These are phyloP conservation scores for Pristionchus mayeri DNA, from an alignment of 2,888 invertebrate genomes.

Conservation along the genomic window DNA sequence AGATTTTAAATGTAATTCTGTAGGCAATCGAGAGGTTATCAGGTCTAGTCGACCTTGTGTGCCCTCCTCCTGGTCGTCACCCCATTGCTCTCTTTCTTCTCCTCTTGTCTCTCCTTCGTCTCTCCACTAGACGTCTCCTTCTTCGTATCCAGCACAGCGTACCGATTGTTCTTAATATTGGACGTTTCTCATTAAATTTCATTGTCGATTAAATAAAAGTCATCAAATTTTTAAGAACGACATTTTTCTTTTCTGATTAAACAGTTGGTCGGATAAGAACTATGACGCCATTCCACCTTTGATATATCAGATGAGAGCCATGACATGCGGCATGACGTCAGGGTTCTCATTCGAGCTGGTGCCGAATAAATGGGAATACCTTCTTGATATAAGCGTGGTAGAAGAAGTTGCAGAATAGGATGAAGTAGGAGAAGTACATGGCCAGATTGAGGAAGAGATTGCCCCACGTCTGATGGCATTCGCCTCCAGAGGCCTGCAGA, in stretches of 20 bases:
- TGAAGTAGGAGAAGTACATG: slow-evolving; percentile 77
- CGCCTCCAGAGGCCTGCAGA: slow-evolving; percentile 66
- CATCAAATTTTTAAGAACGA: neutral
- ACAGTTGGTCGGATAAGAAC: neutral
- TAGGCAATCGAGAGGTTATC: no score
- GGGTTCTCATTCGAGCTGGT: no score
- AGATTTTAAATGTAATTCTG: no score
- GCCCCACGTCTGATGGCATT: slow-evolving; percentile 78
- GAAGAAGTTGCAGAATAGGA: slow-evolving; percentile 77
- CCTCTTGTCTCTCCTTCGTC: neutral
- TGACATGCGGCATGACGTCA: no score
- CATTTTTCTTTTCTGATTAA: neutral
- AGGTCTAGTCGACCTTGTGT: slow-evolving; percentile 21
- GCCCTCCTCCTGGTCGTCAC: slow-evolving; percentile 15
- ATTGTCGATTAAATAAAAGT: no score
- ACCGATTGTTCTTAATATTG: slow-evolving; percentile 44
- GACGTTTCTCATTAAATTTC: no score
- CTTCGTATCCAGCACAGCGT: slow-evolving; percentile 22
- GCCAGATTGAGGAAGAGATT: slow-evolving; percentile 77
- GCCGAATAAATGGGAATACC: no score
- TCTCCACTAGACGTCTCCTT: neutral
- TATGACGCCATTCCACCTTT: neutral
- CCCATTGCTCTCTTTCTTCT: slow-evolving; percentile 30
- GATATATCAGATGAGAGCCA: no score
- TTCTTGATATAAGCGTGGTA: slow-evolving; percentile 74